These are phyloP conservation scores for Micrasema longulum DNA, from an alignment of 1,140 invertebrate species.

Conservation along the genomic window DNA sequence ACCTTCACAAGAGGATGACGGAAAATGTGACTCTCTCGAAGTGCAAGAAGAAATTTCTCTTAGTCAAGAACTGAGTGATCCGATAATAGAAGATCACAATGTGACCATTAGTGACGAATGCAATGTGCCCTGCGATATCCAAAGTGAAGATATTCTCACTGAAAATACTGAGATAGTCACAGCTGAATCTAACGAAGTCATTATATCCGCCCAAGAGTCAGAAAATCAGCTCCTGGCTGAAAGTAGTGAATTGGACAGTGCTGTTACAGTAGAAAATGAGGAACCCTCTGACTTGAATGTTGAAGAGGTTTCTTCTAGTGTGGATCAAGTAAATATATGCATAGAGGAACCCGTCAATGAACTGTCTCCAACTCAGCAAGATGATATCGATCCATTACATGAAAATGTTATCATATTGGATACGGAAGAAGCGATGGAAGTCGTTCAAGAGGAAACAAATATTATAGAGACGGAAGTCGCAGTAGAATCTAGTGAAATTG, in stretches of 20 bases:
- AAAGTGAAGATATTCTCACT: slow-evolving; percentile 21
- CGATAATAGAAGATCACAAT: slow-evolving; percentile 8
- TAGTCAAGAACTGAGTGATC: slow-evolving; percentile 10
- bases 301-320: slow-evolving; percentile 28
- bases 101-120: slow-evolving; percentile 20
- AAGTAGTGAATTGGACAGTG: slow-evolving; percentile 3
- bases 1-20: neutral
- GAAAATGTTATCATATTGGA: slow-evolving; percentile 23
- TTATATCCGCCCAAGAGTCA: slow-evolving; percentile 27
- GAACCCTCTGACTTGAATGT: neutral
- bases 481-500: slow-evolving; percentile 6
- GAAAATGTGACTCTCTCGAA: neutral
- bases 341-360: slow-evolving; percentile 3
- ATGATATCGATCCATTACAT: slow-evolving; percentile 13
- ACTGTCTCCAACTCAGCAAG: neutral
- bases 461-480: slow-evolving; percentile 14
- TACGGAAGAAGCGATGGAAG: slow-evolving; percentile 23
- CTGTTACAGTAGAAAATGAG: neutral
- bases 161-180: slow-evolving; percentile 13
- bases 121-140: neutral
- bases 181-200: slow-evolving; percentile 37
- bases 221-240: slow-evolving; percentile 28
- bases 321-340: slow-evolving; percentile 32
- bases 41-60: slow-evolving; percentile 17
- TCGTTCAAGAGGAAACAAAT: neutral